phyloP scores from a whole-genome alignment of 2,888 invertebrate species.

The Chloromyia formosa region DNA sequence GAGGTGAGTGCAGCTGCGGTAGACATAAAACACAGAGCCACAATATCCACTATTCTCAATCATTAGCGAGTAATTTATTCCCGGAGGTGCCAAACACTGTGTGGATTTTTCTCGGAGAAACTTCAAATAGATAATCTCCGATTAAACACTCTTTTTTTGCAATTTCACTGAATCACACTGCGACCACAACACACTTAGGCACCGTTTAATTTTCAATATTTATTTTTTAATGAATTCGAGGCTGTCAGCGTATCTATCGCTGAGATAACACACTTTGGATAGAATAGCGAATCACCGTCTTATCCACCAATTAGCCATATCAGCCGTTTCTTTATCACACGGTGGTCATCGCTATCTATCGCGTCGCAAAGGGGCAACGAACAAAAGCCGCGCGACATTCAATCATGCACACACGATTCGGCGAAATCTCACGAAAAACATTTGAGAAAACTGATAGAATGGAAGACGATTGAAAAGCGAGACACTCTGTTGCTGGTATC shows the following conservation, averaged over 20 bases:
- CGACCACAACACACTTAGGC: too few species aligned
- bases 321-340: slow-evolving; percentile 16
- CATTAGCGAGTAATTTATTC: neutral
- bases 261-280: neutral
- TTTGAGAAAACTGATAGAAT: neutral
- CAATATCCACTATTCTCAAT: neutral
- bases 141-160: neutral
- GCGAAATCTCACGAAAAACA: neutral
- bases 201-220: too few species aligned
- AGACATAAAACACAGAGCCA: neutral
- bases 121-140: neutral
- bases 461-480: neutral
- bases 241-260: too few species aligned
- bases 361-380: neutral
- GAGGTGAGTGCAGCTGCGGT: neutral
- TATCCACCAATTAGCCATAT: slow-evolving; percentile 34
- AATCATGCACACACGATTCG: slow-evolving; percentile 19
- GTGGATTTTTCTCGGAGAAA: neutral
- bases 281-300: slow-evolving; percentile 23
- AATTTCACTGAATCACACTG: slow-evolving; percentile 8
- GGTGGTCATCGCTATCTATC: neutral
- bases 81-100: neutral
- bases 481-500: neutral
- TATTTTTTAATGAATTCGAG: too few species aligned
- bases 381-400: neutral